Evolutionary conservation across 2,113 vertebrate genomes (phyloP), one percentile per base, ranked within the genome.

Genomic region (Lagopus muta): DNA sequence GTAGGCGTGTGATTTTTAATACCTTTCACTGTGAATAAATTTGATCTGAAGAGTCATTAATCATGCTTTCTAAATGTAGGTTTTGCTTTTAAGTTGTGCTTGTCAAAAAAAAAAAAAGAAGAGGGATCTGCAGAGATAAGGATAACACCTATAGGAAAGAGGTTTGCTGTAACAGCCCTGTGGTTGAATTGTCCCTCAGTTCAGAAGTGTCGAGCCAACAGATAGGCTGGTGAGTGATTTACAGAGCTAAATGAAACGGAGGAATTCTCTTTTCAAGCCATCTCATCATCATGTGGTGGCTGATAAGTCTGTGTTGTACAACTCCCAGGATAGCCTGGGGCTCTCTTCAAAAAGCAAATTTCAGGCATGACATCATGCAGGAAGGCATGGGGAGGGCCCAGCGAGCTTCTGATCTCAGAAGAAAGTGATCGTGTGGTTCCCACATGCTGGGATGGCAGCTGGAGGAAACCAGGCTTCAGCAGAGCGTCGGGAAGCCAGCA

Each of bases 281-380:
- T 54, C 66, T 92, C 84, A 60, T 62, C 78, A 74, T 90, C 92
- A 92, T 82, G 91, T 6, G 74, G 70, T 82, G 0, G 1, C 86
- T 93, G 93, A 91, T 82, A 75, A 91, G 82, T n/a, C 67, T 88
- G 64, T 22, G 0, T 86, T 54, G 76, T 88, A 62, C 69, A 90
- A 13, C 84, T 71, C 88, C 57, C 84, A 55, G 77, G 50, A 90
- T 82, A 80, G 95, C 86, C 91, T 0, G 1, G 10, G 91, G 89
- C 87, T 77, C 72, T 55, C 74, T 87, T 76, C 89, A 85, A 3
- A 92, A 87, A 90, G 91, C 89, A 76, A 48, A 73, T 66, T 54
- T 93, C 66, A 76, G 81, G 74, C 62, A 73, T 96, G 96, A 94
- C 84, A 95, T 96, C 94, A 96, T 5, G 7, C 89, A 93, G 89